These are phyloP conservation scores for Imbricaverruca yamaguchii DNA, from an alignment of 2,888 invertebrate genomes.

Conservation along the genomic window DNA sequence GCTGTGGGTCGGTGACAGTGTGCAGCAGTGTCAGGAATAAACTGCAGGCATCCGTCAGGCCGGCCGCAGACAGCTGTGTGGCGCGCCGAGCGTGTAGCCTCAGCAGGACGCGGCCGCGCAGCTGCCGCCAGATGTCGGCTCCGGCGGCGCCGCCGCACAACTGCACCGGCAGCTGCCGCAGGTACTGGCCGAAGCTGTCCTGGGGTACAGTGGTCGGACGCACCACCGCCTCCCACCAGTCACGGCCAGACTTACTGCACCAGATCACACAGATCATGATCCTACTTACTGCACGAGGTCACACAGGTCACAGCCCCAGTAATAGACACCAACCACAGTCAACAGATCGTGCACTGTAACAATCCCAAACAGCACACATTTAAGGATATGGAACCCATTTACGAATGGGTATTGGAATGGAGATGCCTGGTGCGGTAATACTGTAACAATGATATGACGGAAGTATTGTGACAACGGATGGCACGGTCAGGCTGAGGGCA, in stretches of 20 bases:
- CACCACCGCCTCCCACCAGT: not conserved
- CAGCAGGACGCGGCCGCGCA: conserved; percentile 15
- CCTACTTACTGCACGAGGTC: not conserved
- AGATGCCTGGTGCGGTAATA: too few relatives aligned
- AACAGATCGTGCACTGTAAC: too few relatives aligned
- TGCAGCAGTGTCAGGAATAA: not conserved
- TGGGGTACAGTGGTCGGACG: not conserved
- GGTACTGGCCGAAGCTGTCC: conserved; percentile 18
- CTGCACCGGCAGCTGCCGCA: conserved; percentile 12
- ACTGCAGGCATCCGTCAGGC: not conserved
- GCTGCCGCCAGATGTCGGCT: conserved; percentile 11
- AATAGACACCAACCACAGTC: too few relatives aligned
- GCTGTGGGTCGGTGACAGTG: not conserved
- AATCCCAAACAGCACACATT: too few relatives aligned
- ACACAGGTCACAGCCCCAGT: too few relatives aligned
- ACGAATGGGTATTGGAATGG: too few relatives aligned
- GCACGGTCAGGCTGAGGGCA: too few relatives aligned
- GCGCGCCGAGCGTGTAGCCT: not conserved
- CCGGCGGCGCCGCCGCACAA: conserved; percentile 1
- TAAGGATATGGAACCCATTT: too few relatives aligned
- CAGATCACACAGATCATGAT: not conserved
- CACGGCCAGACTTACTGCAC: not conserved
- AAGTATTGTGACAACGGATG: too few relatives aligned
- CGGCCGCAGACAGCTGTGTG: not conserved
- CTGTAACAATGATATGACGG: too few relatives aligned